phyloP scores from a whole-genome alignment of 30 jellyfish, hydroid and myxozoan genomes.

The Aurelia sp. region DNA sequence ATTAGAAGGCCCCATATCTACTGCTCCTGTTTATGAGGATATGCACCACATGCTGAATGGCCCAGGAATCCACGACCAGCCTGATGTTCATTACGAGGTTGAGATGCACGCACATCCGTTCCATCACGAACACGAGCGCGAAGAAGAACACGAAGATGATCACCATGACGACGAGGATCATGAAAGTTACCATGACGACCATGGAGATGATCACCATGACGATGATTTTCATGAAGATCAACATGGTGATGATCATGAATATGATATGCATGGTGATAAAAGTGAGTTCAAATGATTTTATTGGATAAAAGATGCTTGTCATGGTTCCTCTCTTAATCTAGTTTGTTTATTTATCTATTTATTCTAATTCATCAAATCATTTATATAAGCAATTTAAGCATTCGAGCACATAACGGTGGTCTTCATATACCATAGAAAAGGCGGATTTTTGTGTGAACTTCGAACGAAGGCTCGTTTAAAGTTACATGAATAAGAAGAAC shows the following conservation, averaged over 20 bases:
- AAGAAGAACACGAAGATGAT: slow-evolving; percentile 38
- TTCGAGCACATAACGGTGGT: no score
- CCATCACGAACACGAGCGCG: slow-evolving; percentile 55
- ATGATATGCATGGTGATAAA: slow-evolving; percentile 62
- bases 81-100: slow-evolving; percentile 87
- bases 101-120: slow-evolving; percentile 79
- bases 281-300: slow-evolving; percentile 14
- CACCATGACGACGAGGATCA: slow-evolving; percentile 49
- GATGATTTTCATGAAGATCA: slow-evolving; percentile 36
- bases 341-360: background rate
- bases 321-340: no score
- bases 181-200: slow-evolving; percentile 31
- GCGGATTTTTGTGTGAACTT: no score
- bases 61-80: slow-evolving; percentile 82
- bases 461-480: no score
- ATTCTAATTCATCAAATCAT: background rate
- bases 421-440: no score
- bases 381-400: no score
- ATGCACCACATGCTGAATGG: slow-evolving; percentile 87
- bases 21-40: slow-evolving; percentile 78
- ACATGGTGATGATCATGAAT: slow-evolving; percentile 33
- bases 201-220: slow-evolving; percentile 42
- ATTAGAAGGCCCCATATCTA: slow-evolving; percentile 80
- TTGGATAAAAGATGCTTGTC: no score
- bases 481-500: no score